Base-by-base conservation (phyloP, 2,113 vertebrate species). In the Sylvicapra grimmia region DNA sequence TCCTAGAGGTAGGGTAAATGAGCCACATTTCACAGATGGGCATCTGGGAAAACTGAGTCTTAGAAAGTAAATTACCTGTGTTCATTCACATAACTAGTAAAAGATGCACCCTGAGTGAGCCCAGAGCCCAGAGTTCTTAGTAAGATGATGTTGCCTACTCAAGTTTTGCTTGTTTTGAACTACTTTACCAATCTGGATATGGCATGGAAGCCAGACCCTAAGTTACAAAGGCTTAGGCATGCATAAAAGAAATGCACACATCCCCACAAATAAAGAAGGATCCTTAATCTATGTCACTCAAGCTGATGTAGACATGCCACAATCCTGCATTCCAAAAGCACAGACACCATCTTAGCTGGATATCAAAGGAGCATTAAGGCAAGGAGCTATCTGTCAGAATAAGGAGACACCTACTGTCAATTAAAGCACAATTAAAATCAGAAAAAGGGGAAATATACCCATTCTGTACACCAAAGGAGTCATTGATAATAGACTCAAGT, bases 321-420 rank as follows among this genome's bases (percentile, higher is more conserved):
- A 23, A 18, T 14, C n/a, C 31, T 91, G 54, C 54, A 63, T 83
- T 36, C 49, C 31, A 49, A 72, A 61, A 92, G 53, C 13, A 53
- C 16, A 90, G 47, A 25, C 29, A 58, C 12, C 36, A 88, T 63
- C 72, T 84, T 19, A 85, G 29, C 72, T 8, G 13, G 56, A 44
- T 33, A 65, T 88, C 88, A 96, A 85, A 85, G 3, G 5, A 21
- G 58, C 75, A 12, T 40, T 31, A 40, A 96, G 31, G 5, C 65
- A 88, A 82, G 25, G 13, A 61, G 56, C 82, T 49, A 44, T 58
- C 72, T 95, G 23, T 44, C 68, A 86, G 29, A 94, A 86, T 18
- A 44, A 95, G 86, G 91, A 89, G 89, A 59, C 4, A 13, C 11
- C 44, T 97, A 53, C 65, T 40, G 93, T 97, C 85, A 93, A 75